A percentile compares a stretch with the other conserved stretches of the same genome.
Conservation (phyloP, 2,113 vertebrate genomes). For the Zosterops hypoxanthus region DNA sequence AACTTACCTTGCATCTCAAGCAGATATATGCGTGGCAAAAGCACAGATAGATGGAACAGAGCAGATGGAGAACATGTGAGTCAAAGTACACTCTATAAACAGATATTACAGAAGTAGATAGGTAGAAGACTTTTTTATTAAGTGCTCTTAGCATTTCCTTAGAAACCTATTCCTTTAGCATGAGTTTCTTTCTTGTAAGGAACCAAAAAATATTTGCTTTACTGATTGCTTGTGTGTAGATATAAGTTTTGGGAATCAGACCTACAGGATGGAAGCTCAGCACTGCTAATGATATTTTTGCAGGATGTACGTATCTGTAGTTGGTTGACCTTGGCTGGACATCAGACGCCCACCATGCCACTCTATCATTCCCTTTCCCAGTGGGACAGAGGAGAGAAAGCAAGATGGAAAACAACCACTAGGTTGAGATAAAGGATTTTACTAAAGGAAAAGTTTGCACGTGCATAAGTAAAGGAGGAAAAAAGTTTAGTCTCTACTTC, state of each 20-base stretch:
- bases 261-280: background rate
- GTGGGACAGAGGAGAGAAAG: background rate
- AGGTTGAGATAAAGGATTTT: background rate
- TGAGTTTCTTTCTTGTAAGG: background rate
- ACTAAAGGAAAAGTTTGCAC: background rate
- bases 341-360: background rate
- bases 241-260: background rate
- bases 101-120: background rate
- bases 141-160: background rate
- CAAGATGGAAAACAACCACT: background rate
- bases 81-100: constrained; percentile 8
- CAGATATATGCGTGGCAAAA: background rate
- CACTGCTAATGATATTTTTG: background rate
- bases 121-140: constrained; percentile 15
- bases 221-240: background rate
- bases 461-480: background rate
- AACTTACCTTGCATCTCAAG: background rate
- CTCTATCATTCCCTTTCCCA: background rate
- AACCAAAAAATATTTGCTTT: background rate
- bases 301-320: background rate
- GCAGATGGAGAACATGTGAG: constrained; percentile 39
- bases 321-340: background rate
- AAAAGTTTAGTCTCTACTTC: background rate
- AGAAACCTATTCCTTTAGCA: background rate
- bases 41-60: background rate